Base-by-base conservation (phyloP, 2,797 vertebrate genomes). In the Chrosomus eos region DNA sequence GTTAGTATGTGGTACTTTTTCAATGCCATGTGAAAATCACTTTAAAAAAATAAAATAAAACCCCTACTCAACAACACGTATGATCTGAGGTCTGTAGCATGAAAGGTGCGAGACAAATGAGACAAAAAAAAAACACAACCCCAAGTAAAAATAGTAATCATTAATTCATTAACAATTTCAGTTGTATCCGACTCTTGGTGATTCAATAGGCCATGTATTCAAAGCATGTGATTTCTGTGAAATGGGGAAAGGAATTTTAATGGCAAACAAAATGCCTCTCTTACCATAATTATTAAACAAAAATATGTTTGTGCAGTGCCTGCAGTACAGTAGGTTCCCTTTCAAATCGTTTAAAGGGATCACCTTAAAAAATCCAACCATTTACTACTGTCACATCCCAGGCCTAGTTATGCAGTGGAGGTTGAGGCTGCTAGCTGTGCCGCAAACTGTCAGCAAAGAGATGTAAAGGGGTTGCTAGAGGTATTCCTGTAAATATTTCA, bases 401-500 rank as follows among this genome's bases (percentile, higher is more conserved):
- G 36, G 36, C 53, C 8, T 62, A 43, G 23, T 62, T 43, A 16
- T 78, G 38, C 36, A 40, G 55, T 1, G 7, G 55, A 43, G 36
- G 16, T n/a, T 62, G 16, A 78, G 38, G 75, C 18, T 62, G 58
- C 75, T 62, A 31, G 58, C 55, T 78, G 55, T 43, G 38, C 55
- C 18, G 1, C 58, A 78, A 78, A 78, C 36, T 78, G 75, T 78
- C 75, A 62, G 55, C 55, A 28, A 62, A 62, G n/a, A 82, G 80
- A 82, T 83, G 18, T 38, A 83, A 75, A 75, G 82, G 62, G 71
- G 72, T 31, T 92, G 90, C 80, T 40, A 40, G 90, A 81, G 33
- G 26, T 83, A 64, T 83, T 77, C 75, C 48, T 86, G 78, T 88
- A 78, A 85, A 88, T 88, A 85, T 87, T 88, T 88, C 78, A 84